Conservation (phyloP, 2,113 vertebrate genomes). For the Cynocephalus volans region DNA sequence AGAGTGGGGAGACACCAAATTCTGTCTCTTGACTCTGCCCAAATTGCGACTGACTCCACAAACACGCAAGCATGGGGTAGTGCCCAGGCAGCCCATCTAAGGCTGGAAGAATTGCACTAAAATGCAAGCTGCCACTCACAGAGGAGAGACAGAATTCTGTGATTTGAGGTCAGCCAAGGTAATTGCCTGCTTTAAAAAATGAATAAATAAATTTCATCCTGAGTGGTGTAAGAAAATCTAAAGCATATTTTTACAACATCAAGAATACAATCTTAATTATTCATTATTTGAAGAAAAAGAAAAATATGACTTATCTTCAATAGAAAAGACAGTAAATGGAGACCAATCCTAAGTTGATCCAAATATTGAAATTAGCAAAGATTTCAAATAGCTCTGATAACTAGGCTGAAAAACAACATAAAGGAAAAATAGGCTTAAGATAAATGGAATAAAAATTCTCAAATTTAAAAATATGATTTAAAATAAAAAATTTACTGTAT, state of each 20-base stretch:
- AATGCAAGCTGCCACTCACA: neutral
- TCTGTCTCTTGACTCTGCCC: neutral
- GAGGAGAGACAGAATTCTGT: neutral
- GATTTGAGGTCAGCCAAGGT: neutral
- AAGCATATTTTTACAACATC: neutral
- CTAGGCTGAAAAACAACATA: neutral
- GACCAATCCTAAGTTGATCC: neutral
- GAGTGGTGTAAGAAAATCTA: neutral
- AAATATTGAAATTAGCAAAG: neutral
- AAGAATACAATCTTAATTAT: neutral
- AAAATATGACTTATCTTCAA: neutral
- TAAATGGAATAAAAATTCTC: slow-evolving; percentile 15
- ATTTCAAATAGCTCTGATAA: neutral
- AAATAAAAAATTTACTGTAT: neutral
- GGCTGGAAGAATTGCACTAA: neutral
- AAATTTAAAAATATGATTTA: slow-evolving; percentile 1
- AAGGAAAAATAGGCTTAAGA: neutral
- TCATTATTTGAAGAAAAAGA: neutral
- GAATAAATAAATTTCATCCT: neutral
- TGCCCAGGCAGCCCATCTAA: neutral
- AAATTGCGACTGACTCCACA: too few relatives aligned
- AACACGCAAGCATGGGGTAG: accelerated
- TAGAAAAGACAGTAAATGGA: neutral
- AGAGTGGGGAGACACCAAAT: neutral
- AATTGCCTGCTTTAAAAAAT: neutral